Evolutionary conservation across 2,888 invertebrate species (phyloP).

Genomic region (Philonicus albiceps): DNA sequence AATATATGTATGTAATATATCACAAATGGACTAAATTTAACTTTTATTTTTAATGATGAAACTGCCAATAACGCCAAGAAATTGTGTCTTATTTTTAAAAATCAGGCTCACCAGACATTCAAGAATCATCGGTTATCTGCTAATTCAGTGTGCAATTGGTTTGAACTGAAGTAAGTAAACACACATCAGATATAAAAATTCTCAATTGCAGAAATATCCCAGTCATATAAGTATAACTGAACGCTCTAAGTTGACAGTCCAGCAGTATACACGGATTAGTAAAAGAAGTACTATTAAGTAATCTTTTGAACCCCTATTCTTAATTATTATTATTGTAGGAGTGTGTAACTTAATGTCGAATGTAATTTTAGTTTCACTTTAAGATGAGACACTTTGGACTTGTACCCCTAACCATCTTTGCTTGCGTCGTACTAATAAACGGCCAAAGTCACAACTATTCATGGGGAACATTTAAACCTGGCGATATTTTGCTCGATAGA

Average conservation of each 20-base stretch:
- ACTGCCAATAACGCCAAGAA: no score
- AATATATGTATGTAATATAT: no score
- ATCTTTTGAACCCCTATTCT: background rate
- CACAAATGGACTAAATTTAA: no score
- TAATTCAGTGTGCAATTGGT: background rate
- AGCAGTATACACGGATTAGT: background rate
- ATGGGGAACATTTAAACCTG: background rate
- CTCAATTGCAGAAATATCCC: background rate
- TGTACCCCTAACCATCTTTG: background rate
- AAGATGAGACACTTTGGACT: background rate
- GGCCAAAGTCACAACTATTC: constrained; percentile 22
- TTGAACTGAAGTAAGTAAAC: background rate
- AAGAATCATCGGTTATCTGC: no score
- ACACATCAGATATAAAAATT: no score
- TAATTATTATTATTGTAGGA: background rate
- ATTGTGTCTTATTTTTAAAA: no score
- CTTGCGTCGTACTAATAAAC: background rate
- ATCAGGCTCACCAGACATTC: no score
- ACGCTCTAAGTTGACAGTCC: background rate
- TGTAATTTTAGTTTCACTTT: background rate
- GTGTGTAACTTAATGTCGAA: background rate
- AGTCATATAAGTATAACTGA: background rate
- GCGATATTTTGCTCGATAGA: background rate
- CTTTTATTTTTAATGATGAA: no score
- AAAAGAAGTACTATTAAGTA: background rate